Percentiles rank a stretch among this genome's conserved stretches.
Evolutionary conservation across 2,888 invertebrate genomes (phyloP).

Genomic region (Cerastis leucographa): DNA sequence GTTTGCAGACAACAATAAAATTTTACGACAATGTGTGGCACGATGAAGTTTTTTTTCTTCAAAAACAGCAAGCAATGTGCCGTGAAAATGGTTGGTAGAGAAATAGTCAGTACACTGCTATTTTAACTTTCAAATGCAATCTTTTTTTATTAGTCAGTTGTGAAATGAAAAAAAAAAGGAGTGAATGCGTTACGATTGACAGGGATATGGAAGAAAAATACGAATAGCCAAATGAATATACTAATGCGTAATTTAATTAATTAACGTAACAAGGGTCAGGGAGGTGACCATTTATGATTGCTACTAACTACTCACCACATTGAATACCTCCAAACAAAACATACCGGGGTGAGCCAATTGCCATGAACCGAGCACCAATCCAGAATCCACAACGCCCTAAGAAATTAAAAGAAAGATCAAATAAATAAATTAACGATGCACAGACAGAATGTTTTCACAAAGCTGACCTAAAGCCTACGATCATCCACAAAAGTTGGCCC

Average conservation of each 20-base stretch:
- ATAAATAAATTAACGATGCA: constrained; percentile 27
- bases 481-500: constrained; percentile 51
- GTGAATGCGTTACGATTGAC: neutral
- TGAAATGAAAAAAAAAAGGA: neutral
- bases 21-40: constrained; percentile 54
- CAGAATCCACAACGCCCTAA: neutral
- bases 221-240: too few relatives aligned
- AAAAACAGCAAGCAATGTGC: constrained; percentile 9
- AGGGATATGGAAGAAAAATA: neutral
- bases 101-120: neutral
- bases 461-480: constrained; percentile 28
- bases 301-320: too few relatives aligned
- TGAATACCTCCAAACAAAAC: too few relatives aligned
- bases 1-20: constrained; percentile 67
- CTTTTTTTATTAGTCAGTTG: neutral
- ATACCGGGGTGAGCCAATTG: neutral
- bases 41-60: constrained; percentile 30
- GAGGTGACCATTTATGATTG: too few relatives aligned
- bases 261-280: too few relatives aligned
- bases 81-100: constrained; percentile 3
- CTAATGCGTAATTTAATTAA: too few relatives aligned
- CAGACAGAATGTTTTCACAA: constrained; percentile 7
- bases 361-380: neutral
- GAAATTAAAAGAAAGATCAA: neutral
- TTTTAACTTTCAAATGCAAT: neutral